Conservation (phyloP, 2,113 vertebrate species). For the Todiramphus saurophagus region DNA sequence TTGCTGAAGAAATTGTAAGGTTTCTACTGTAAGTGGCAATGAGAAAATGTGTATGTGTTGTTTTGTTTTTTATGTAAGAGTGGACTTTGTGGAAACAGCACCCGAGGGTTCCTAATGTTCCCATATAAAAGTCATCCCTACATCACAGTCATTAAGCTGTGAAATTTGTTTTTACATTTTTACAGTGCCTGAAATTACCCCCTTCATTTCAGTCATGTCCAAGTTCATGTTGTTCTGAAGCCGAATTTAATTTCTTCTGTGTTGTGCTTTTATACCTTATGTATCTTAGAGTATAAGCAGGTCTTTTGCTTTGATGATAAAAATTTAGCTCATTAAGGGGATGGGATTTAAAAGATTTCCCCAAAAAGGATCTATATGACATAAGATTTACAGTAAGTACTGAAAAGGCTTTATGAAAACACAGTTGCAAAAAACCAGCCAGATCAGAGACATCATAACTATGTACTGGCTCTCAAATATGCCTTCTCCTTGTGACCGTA, state of each 20-base stretch:
- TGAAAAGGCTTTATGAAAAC: not conserved
- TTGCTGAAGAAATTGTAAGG: not conserved
- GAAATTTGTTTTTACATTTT: not conserved
- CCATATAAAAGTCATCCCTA: not conserved
- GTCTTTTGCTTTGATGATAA: not conserved
- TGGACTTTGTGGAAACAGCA: not conserved
- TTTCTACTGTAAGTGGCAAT: not conserved
- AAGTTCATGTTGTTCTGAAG: not conserved
- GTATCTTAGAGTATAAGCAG: not conserved
- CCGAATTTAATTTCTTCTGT: not conserved
- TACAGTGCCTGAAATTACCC: not conserved
- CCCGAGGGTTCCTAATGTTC: not conserved
- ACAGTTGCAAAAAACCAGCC: not conserved
- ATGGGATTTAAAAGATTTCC: not conserved
- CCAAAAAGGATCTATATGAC: not conserved
- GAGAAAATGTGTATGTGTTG: not conserved
- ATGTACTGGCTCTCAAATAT: not conserved
- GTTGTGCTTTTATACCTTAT: not conserved
- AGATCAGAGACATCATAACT: fast-evolving
- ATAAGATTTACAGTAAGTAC: not conserved
- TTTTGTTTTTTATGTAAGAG: not conserved
- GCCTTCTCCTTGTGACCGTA: not conserved
- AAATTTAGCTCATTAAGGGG: not conserved
- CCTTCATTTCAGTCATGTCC: not conserved
- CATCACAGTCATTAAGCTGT: not conserved